Conservation (phyloP, 2,797 vertebrate genomes). For the Rousettus madagascariensis region DNA sequence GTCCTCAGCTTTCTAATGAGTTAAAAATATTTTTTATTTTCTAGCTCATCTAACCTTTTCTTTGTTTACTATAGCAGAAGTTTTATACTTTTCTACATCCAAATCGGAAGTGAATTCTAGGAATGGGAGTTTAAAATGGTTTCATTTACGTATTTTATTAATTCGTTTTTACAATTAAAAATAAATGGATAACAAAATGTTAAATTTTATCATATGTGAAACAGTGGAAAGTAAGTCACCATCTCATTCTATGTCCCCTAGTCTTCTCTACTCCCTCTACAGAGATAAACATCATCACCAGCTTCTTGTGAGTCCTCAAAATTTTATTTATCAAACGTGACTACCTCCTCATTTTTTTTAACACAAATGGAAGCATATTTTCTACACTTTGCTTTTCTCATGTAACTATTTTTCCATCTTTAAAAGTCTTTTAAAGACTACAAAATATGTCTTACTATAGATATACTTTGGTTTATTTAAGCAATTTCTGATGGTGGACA, state of each 20-base stretch:
- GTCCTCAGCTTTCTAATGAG: neutral
- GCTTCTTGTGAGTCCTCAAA: neutral
- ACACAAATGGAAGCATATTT: constrained; percentile 6
- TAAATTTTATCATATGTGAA: constrained; percentile 4
- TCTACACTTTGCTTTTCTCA: neutral
- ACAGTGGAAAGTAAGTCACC: neutral
- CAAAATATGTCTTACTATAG: neutral
- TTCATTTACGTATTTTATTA: constrained; percentile 32
- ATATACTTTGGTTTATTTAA: neutral
- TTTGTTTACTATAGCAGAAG: constrained; percentile 6
- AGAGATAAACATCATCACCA: constrained; percentile 19
- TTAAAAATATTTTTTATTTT: constrained; percentile 24
- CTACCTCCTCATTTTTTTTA: neutral
- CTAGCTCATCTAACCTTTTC: neutral
- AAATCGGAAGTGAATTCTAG: neutral
- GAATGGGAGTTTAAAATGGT: neutral
- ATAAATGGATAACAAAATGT: neutral
- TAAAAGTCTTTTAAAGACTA: neutral
- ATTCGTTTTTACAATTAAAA: neutral
- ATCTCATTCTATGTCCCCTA: neutral
- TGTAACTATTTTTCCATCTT: neutral
- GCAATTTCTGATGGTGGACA: neutral
- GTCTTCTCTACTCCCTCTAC: neutral
- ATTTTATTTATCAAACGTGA: constrained; percentile 20
- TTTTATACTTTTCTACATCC: neutral